Conservation (phyloP, 2,888 invertebrate species). For the Epinotia brunnichana region DNA sequence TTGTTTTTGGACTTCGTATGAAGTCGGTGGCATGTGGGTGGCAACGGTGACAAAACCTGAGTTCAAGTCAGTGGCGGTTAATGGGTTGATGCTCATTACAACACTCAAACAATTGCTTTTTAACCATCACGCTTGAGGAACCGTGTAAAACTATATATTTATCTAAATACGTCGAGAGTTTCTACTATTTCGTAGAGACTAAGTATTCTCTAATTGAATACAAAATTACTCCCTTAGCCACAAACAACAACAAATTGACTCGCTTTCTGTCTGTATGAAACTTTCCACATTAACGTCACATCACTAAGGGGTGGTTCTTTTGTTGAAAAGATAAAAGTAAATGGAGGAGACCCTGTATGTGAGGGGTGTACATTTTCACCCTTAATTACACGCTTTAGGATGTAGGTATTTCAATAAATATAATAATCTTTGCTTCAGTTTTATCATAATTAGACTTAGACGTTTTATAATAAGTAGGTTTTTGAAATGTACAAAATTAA, state of each 20-base stretch:
- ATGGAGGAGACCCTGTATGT: conserved; percentile 8
- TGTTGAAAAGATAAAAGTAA: conserved; percentile 25
- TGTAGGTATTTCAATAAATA: background rate
- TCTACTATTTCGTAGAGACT: too few species aligned
- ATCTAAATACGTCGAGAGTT: background rate
- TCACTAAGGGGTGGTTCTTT: conserved; percentile 24
- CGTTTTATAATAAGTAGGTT: too few species aligned
- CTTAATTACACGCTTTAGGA: conserved; percentile 6
- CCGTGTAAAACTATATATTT: background rate
- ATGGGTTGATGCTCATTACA: too few species aligned
- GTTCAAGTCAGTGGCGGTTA: too few species aligned
- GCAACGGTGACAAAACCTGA: too few species aligned
- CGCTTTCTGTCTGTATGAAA: conserved; percentile 19
- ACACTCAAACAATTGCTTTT: too few species aligned
- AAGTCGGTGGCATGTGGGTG: too few species aligned
- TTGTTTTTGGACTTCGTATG: too few species aligned
- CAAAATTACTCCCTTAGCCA: background rate
- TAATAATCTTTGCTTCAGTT: background rate
- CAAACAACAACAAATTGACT: conserved; percentile 12
- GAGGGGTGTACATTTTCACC: conserved; percentile 16
- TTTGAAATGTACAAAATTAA: too few species aligned
- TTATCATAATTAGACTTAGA: too few species aligned
- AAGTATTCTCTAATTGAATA: background rate
- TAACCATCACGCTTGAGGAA: too few species aligned
- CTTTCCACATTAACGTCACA: conserved; percentile 36